A percentile compares a stretch with the other conserved stretches of the same genome.
Conservation (phyloP, 2,113 vertebrate genomes). For the Oryzias melastigma region DNA sequence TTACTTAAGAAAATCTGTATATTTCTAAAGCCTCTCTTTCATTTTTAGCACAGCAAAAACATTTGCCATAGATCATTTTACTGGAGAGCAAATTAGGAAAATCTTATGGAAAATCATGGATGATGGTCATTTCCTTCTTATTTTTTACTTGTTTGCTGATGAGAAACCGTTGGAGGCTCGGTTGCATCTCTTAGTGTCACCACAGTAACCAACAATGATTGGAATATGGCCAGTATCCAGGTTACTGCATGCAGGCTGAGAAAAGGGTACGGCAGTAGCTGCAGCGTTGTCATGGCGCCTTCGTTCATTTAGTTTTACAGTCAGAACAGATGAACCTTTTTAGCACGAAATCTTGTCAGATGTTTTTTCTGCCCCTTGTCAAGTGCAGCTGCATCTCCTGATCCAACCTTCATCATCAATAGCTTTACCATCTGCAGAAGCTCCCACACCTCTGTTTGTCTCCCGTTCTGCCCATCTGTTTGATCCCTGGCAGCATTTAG, state of each 20-base stretch:
- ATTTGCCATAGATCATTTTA: too few species aligned
- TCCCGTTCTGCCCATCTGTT: slow-evolving; percentile 22
- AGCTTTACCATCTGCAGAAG: slow-evolving; percentile 10
- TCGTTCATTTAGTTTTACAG: slow-evolving; percentile 26
- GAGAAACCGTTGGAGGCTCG: neutral
- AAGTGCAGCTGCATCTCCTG: slow-evolving; percentile 4
- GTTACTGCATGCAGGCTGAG: slow-evolving; percentile 2
- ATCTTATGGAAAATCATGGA: too few species aligned
- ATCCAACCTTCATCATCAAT: neutral
- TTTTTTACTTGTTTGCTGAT: neutral
- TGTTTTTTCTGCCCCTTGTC: slow-evolving; percentile 10
- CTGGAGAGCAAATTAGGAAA: too few species aligned
- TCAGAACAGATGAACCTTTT: slow-evolving; percentile 34
- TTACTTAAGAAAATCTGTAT: too few species aligned
- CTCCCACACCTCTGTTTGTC: slow-evolving; percentile 7
- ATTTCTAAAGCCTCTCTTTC: too few species aligned
- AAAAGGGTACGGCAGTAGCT: neutral
- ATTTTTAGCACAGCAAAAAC: too few species aligned
- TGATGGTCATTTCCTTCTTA: too few species aligned
- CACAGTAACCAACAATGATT: neutral
- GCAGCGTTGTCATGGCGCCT: slow-evolving; percentile 16
- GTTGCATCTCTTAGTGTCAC: neutral
- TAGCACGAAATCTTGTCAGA: slow-evolving; percentile 14
- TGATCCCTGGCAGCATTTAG: slow-evolving; percentile 45
- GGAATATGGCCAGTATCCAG: neutral